A percentile compares a stretch with the other conserved stretches of the same genome.
phyloP scores from a whole-genome alignment of 2,797 vertebrate genomes.

The Parauchenoglanis ngamensis region DNA sequence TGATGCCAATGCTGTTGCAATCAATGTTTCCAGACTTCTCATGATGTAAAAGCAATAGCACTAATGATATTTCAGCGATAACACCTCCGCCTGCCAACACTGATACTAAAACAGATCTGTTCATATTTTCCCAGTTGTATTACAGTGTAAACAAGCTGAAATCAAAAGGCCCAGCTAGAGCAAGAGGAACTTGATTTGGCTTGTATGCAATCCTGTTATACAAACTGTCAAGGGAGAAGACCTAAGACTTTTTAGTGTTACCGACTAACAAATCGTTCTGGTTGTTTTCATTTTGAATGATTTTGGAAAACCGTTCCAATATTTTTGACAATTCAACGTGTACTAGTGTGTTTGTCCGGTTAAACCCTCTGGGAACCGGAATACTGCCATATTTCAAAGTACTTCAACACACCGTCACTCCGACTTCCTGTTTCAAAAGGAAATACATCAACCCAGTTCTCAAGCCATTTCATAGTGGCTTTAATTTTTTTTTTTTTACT shows the following conservation, averaged over 20 bases:
- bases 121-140: not conserved
- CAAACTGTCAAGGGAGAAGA: not conserved
- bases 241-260: not conserved
- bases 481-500: not conserved
- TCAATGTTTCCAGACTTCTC: not conserved
- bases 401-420: not conserved
- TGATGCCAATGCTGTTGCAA: not conserved
- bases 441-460: not conserved
- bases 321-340: not conserved
- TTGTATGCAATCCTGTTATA: not conserved
- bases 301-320: not conserved
- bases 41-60: not conserved
- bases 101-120: not conserved
- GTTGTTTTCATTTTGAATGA: not conserved
- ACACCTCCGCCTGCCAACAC: not conserved
- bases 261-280: not conserved
- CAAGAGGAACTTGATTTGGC: not conserved
- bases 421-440: slow-evolving; percentile 10
- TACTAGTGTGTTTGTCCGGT: not conserved
- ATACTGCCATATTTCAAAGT: not conserved
- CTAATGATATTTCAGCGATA: not conserved
- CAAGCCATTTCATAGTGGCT: no score
- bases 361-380: not conserved
- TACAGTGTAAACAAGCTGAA: no score
- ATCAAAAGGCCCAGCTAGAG: not conserved